phyloP scores from a whole-genome alignment of 2,888 invertebrate species.

The Lochmaea crataegi region DNA sequence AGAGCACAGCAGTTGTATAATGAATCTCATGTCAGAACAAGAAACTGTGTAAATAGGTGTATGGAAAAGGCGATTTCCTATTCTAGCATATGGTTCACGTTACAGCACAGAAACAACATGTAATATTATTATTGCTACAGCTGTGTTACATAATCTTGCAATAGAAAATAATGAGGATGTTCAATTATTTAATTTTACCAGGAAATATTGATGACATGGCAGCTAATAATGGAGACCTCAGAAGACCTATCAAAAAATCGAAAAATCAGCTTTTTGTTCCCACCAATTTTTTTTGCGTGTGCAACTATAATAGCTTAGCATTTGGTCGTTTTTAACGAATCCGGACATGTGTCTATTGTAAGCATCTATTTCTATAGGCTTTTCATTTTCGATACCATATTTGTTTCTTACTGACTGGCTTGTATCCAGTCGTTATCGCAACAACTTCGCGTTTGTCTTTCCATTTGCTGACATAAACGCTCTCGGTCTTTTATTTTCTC shows the following conservation, averaged over 20 bases:
- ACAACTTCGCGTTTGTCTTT: too few species aligned
- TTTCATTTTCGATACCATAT: too few species aligned
- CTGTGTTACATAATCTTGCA: constrained; percentile 46
- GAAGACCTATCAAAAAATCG: constrained; percentile 9
- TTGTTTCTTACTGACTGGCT: too few species aligned
- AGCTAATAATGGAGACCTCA: background rate
- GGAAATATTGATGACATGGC: too few species aligned
- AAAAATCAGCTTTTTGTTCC: too few species aligned
- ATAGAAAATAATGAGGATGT: background rate
- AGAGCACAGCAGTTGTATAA: constrained; percentile 45
- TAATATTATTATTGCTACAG: constrained; percentile 44
- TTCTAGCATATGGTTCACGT: constrained; percentile 41
- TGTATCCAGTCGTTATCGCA: too few species aligned
- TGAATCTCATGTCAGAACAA: constrained; percentile 46
- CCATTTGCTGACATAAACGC: too few species aligned
- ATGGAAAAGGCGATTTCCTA: constrained; percentile 48
- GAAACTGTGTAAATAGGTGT: constrained; percentile 40
- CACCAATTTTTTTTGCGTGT: background rate
- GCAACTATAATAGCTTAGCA: background rate
- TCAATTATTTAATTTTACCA: too few species aligned
- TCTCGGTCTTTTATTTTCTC: too few species aligned
- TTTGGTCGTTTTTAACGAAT: too few species aligned
- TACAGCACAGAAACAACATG: constrained; percentile 34
- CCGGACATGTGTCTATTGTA: too few species aligned
- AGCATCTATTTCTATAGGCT: too few species aligned